Base-by-base conservation (phyloP, 1,140 invertebrate genomes). In the Cydia strobilella region DNA sequence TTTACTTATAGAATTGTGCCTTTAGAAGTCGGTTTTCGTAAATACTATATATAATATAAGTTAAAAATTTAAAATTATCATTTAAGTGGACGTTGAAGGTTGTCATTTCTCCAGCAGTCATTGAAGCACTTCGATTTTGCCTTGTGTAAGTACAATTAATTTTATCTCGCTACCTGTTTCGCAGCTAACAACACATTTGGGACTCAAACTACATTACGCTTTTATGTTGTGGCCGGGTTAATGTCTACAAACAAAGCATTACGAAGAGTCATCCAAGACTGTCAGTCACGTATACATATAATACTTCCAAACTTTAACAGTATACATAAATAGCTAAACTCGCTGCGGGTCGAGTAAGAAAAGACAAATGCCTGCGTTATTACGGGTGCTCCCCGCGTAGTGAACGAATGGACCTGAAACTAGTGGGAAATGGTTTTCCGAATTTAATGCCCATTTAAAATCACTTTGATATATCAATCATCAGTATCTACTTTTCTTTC, bases 221-320 rank as follows among this genome's bases (percentile, higher is more conserved):
- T 69, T 42, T 69, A 69, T 31, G 65, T 59, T 59, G 31, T 1
- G 35, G 65, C 25, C 27, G 63, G 31, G 65, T 39, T 69, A 66
- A 66, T 66, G 65, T 69, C 27, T 35, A 39, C 65, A 69, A 69
- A 39, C 65, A 69, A 69, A 39, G 65, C 65, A 69, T 69, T 69
- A 69, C 15, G 31, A 69, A 66, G 7, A 31, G 27, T 25, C 65
- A 66, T 39, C 65, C 5, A 20, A 39, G 31, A 69, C 65, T 35
- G 65, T 15, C 6, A 69, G 65, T 42, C 65, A 69, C 35, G n/a
- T 42, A 39, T 69, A 69, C 12, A 23, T 69, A 69, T 20, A 23
- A 66, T 66, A 66, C 63, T 69, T 39, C 35, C 10, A 12, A 69
- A 69, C 65, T 69, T 69, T 69, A 66, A 66, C 65, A 69, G 31